Base-by-base conservation (phyloP, 2,888 invertebrate genomes). In the Drosophila suboccidentalis region DNA sequence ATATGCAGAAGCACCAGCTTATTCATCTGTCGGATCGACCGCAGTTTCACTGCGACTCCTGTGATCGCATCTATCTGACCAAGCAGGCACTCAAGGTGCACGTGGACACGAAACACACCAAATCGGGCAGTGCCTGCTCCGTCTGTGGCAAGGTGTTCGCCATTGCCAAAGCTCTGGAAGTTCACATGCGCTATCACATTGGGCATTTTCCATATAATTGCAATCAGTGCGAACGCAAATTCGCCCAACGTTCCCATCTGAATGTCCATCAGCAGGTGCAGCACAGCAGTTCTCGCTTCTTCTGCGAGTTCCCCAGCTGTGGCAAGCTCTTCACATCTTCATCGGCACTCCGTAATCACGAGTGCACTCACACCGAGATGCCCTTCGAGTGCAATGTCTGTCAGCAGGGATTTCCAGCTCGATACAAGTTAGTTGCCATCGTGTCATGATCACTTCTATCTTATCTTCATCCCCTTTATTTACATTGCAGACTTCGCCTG, bases 111-210 rank as follows among this genome's bases (percentile, higher is more conserved):
- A 80, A 78, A 29, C 90, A 90, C 50, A 61, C 26, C 0, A 60
- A 63, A 2, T 49, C 66, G 1, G 89, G 86, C 8, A 67, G 54
- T n/a, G 39, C 32, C 0, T 90, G 90, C 39, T 49, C 55, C 8
- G 66, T 80, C n/a, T 90, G 90, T 57, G 79, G 69, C 49, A 91
- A 91, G 59, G 54, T 86, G 1, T 90, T 83, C 59, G 83, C 75
- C 6, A 80, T 90, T 29, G 76, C 80, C n/a, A 90, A 87, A 38
- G 73, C 78, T 4, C 65, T 90, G 5, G 90, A 90, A 58, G 79
- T 90, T 6, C 90, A 90, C 43, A 78, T 90, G 70, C 85, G 90
- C 10, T 90, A 79, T 63, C 91, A 90, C 54, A 84, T 75, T 0
- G 78, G 78, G 0, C 70, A 80, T 44, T 90, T 90, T 57, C 91